Base-by-base conservation (phyloP, 2,797 vertebrate genomes). In the Ptychadena robeensis region DNA sequence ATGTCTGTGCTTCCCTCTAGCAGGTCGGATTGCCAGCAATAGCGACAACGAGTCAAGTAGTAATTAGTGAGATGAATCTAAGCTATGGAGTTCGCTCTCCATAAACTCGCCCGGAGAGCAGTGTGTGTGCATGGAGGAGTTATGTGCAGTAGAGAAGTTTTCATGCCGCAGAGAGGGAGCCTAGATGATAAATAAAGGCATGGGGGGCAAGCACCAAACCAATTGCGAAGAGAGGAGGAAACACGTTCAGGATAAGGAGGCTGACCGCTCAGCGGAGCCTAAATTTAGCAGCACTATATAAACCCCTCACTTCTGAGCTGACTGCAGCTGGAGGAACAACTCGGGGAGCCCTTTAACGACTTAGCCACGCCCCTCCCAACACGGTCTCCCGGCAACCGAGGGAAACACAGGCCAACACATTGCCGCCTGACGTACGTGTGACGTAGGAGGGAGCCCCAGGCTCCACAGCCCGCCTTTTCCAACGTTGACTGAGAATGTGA, bases 221-320 rank as follows among this genome's bases (percentile, higher is more conserved):
- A 96, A 95, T 95, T 94, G 96, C 93, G 91, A 91, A 91, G 89
- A 92, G 88, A 92, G 93, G 94, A 96, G 95, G 96, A 97, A 97
- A 92, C 93, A 93, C 94, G 96, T 96, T 91, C 93, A 94, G 94
- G 94, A 95, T 92, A 93, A 91, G 89, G 94, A 92, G 94, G 89
- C 88, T 79, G 86, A 89, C 85, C 91, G 89, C 81, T 86, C 80
- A 85, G 89, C 87, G 86, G 88, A 92, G 91, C 93, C 96, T 96
- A 97, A 96, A 96, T 96, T 95, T 97, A 98, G 95, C 94, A 90
- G 88, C 87, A 87, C 93, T 97, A 97, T 97, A 97, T 95, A 98
- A 97, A 94, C 76, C 69, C 70, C 37, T 66, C 82, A 84, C 64
- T 75, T 37, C 64, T 63, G 44, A 61, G 10, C 70, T 25, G n/a